Percentiles rank a stretch among this genome's conserved stretches.
These are phyloP conservation scores for Nymphalis io DNA, from an alignment of 1,140 invertebrate species.

Conservation along the genomic window DNA sequence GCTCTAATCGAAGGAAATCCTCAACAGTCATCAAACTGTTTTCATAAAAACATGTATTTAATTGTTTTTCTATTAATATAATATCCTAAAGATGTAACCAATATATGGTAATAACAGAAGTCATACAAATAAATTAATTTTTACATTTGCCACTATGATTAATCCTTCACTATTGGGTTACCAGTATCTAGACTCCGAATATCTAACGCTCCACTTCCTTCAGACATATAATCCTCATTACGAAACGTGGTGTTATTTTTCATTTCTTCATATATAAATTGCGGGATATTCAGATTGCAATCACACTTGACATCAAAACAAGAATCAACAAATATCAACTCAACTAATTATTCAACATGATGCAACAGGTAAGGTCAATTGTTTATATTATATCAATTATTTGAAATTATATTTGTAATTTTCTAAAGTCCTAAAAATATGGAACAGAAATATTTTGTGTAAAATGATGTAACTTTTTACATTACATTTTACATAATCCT, in stretches of 20 bases:
- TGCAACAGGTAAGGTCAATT: constrained; percentile 51
- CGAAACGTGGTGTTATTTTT: constrained; percentile 66
- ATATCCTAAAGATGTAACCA: neutral
- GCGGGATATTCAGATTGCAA: constrained; percentile 35
- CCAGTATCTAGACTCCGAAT: constrained; percentile 47
- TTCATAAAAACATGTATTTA: no score
- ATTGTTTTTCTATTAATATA: neutral
- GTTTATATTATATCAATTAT: neutral
- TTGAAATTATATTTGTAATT: no score
- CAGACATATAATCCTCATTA: constrained; percentile 61
- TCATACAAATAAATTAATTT: neutral
- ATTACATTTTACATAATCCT: no score
- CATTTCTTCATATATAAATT: constrained; percentile 70
- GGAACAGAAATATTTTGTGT: no score
- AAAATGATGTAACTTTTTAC: no score
- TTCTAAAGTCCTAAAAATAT: no score
- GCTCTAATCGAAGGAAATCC: no score
- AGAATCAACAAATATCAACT: constrained; percentile 42
- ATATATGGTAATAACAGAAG: neutral
- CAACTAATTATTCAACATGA: constrained; percentile 46
- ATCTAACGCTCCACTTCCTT: constrained; percentile 58
- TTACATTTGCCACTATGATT: neutral
- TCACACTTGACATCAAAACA: constrained; percentile 56
- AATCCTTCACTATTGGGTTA: constrained; percentile 41
- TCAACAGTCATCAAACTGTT: no score